Percentiles rank a stretch among this genome's conserved stretches.
Evolutionary conservation across 1,140 invertebrate genomes (phyloP).

Genomic region (Platorchestia sp.): DNA sequence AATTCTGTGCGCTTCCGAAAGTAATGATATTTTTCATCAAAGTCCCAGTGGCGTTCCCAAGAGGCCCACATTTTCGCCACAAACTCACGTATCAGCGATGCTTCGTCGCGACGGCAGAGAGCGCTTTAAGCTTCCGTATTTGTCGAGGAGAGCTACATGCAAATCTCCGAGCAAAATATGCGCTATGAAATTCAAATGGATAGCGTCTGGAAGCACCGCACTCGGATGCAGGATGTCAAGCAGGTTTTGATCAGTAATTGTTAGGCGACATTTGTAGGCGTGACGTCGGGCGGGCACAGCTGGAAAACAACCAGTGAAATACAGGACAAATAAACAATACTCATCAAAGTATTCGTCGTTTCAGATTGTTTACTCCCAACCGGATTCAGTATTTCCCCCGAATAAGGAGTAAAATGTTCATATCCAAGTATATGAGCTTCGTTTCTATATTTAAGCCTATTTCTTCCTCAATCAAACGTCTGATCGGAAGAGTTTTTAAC

Average conservation of each 20-base stretch:
- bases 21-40: constrained; percentile 37
- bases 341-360: neutral
- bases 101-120: neutral
- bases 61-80: constrained; percentile 1
- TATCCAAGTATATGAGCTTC: neutral
- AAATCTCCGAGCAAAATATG: constrained; percentile 6
- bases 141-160: constrained; percentile 21
- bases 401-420: neutral
- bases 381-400: neutral
- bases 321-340: neutral
- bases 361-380: neutral
- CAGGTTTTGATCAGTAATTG: constrained; percentile 44
- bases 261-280: neutral
- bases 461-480: neutral
- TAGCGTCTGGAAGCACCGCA: neutral
- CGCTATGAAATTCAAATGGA: constrained; percentile 3
- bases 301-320: neutral
- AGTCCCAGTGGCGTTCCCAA: neutral
- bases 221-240: constrained; percentile 10
- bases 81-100: constrained; percentile 10
- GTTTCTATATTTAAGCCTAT: neutral
- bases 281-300: neutral
- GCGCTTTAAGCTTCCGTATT: neutral
- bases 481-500: no score
- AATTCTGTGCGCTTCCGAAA: neutral